A percentile compares a stretch with the other conserved stretches of the same genome.
These are phyloP conservation scores for Merluccius polli DNA, from an alignment of 2,797 vertebrate species.

Conservation along the genomic window DNA sequence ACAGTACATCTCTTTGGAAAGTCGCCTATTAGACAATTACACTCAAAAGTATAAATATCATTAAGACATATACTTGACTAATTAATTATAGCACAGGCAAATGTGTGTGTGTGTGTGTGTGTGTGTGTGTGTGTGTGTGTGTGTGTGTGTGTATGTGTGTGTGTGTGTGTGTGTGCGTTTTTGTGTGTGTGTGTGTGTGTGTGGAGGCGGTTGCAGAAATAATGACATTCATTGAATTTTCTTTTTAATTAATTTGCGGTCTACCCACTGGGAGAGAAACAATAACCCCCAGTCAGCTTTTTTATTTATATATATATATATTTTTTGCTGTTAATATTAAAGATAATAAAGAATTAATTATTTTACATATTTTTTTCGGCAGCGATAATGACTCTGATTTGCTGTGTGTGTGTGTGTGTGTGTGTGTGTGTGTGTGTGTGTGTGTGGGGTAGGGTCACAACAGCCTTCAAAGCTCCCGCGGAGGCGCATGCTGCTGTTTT, in stretches of 20 bases:
- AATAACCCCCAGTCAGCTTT: not conserved
- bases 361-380: not conserved
- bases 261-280: not conserved
- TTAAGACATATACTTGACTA: conserved; percentile 71
- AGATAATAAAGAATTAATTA: not conserved
- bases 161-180: too few species aligned
- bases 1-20: conserved; percentile 46
- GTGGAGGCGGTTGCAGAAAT: not conserved
- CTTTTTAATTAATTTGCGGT: not conserved
- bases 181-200: not conserved
- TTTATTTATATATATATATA: not conserved
- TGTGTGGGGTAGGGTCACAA: conserved; percentile 35
- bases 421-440: not conserved
- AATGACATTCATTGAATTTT: not conserved
- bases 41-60: conserved; percentile 75
- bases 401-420: too few species aligned
- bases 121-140: not conserved
- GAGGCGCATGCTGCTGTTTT: conserved; percentile 48
- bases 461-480: conserved; percentile 56
- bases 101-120: not conserved
- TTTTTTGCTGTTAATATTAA: not conserved
- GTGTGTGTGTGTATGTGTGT: not conserved
- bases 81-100: conserved; percentile 73
- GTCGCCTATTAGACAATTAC: conserved; percentile 70
- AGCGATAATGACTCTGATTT: not conserved